These are phyloP conservation scores for Magallana gigas DNA, from an alignment of 1,140 invertebrate genomes.

Conservation along the genomic window DNA sequence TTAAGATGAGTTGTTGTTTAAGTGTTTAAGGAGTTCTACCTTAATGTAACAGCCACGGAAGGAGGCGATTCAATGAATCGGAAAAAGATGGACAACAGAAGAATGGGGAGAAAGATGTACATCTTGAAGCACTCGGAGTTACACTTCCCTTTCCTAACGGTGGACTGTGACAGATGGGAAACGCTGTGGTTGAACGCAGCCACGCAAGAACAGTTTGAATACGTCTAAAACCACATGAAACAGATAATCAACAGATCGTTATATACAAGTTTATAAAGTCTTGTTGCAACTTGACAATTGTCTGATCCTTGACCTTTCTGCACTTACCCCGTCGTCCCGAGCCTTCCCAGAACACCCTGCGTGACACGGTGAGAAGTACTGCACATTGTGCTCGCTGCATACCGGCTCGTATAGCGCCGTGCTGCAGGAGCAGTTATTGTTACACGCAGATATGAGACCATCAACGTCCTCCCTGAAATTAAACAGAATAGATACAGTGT, in stretches of 20 bases:
- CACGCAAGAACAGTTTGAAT: constrained; percentile 54
- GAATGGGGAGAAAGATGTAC: constrained; percentile 84
- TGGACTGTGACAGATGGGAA: not conserved
- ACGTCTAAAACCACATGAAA: constrained; percentile 51
- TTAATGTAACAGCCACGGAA: constrained; percentile 86
- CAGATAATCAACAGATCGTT: not conserved
- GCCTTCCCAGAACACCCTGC: constrained; percentile 87
- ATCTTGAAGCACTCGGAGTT: constrained; percentile 83
- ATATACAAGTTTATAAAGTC: no score
- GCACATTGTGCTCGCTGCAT: constrained; percentile 86
- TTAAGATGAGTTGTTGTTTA: no score
- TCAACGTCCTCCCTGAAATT: constrained; percentile 50
- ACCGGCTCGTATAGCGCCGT: constrained; percentile 84
- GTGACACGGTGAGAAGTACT: constrained; percentile 94
- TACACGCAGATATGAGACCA: constrained; percentile 63
- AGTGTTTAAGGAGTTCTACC: constrained; percentile 78
- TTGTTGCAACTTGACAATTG: no score
- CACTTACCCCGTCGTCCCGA: not conserved
- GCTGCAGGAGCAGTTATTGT: constrained; percentile 82
- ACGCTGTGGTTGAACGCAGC: constrained; percentile 10
- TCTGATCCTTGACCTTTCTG: not conserved
- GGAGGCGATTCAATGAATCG: constrained; percentile 90
- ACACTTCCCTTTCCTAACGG: constrained; percentile 81
- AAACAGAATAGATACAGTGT: not conserved
- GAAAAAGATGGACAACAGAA: constrained; percentile 86